These are phyloP conservation scores for Apocheima hispidaria DNA, from an alignment of 2,888 invertebrate genomes.

Conservation along the genomic window DNA sequence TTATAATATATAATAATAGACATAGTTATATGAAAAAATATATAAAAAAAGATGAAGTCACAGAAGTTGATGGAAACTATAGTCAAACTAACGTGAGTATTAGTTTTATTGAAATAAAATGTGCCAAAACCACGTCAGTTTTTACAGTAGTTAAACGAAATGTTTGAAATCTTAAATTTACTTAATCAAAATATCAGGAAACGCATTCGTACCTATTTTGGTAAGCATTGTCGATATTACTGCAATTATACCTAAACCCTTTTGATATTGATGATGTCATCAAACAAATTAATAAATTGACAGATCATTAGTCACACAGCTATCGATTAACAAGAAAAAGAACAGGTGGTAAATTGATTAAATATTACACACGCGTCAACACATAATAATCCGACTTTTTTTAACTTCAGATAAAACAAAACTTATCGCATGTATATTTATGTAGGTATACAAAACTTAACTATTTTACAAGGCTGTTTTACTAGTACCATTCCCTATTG, in stretches of 20 bases:
- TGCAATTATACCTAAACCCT: constrained; percentile 1
- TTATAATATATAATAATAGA: not conserved
- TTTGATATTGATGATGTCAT: constrained; percentile 51
- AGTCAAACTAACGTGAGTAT: too few relatives aligned
- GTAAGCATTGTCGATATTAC: not conserved
- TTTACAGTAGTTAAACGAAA: too few relatives aligned
- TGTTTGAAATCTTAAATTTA: not conserved
- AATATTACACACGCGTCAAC: constrained; percentile 36
- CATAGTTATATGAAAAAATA: too few relatives aligned
- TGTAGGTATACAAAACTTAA: constrained; percentile 7
- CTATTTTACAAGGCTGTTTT: constrained; percentile 20
- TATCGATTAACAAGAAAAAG: constrained; percentile 40
- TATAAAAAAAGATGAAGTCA: too few relatives aligned
- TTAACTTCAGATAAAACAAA: not conserved
- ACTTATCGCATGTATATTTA: constrained; percentile 6
- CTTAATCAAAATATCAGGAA: constrained; percentile 9
- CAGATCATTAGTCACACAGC: constrained; percentile 46
- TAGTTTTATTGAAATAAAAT: too few relatives aligned
- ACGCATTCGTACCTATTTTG: constrained; percentile 8
- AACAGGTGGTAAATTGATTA: constrained; percentile 35
- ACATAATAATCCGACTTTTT: constrained; percentile 40
- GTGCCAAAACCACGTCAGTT: too few relatives aligned
- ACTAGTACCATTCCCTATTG: constrained; percentile 25
- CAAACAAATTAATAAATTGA: constrained; percentile 43
- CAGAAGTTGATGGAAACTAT: too few relatives aligned